These are phyloP conservation scores for Siniperca undulata DNA, from an alignment of 2,797 vertebrate genomes.

Conservation along the genomic window DNA sequence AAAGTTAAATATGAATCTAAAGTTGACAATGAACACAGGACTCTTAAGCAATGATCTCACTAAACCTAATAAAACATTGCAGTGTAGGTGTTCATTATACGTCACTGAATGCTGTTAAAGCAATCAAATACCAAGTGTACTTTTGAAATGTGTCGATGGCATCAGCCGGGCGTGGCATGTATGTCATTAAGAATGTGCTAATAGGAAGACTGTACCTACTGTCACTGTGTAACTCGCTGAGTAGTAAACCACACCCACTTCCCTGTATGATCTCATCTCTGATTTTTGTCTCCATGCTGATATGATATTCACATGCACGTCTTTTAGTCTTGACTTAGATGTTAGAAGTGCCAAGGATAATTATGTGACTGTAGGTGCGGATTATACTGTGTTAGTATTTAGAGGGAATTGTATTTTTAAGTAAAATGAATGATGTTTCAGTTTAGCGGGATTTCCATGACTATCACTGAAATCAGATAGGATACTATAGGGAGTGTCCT, in stretches of 20 bases:
- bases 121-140: not conserved
- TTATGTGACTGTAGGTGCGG: not conserved
- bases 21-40: not conserved
- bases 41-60: not conserved
- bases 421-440: not conserved
- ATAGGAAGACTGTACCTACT: slow-evolving; percentile 60
- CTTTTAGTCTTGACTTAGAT: slow-evolving; percentile 15
- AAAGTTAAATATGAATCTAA: not conserved
- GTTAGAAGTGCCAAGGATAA: not conserved
- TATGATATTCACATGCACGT: not conserved
- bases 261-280: slow-evolving; percentile 13
- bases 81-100: not conserved
- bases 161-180: slow-evolving; percentile 50
- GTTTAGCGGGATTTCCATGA: not conserved
- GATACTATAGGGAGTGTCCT: slow-evolving; percentile 16
- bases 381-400: slow-evolving; percentile 4
- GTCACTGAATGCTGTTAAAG: not conserved
- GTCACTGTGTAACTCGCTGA: slow-evolving; percentile 5
- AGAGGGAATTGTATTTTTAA: not conserved
- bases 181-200: slow-evolving; percentile 30
- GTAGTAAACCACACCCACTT: slow-evolving; percentile 34
- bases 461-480: not conserved
- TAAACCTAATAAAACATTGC: not conserved
- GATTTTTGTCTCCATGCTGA: not conserved
- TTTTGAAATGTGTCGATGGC: slow-evolving; percentile 30